Base-by-base conservation (phyloP, 2,888 invertebrate species). In the Eupeodes latifasciatus region DNA sequence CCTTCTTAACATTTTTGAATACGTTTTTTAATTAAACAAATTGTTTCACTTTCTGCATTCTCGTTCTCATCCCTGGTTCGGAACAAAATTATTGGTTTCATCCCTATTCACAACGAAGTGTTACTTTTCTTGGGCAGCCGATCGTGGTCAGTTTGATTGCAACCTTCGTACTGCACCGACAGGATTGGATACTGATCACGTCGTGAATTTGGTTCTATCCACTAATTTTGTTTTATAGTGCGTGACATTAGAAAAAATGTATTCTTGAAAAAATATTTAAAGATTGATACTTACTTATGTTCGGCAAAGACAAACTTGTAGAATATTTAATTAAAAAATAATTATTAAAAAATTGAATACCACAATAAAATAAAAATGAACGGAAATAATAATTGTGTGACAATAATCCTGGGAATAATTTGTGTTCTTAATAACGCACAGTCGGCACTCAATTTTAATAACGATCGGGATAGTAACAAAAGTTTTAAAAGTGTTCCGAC, bases 401-500 rank as follows among this genome's bases (percentile, higher is more conserved):
- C 57, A 9, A 51, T 72, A 10, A 7, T 84, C 34, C 51, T 84
- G 5, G 80, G 40, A 47, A 34, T 80, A 11, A 40, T 64, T 11
- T 67, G 6, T 53, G 11, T 69, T 51, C 51, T 85, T 14, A 72
- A 49, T 76, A 72, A 55, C 14, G 66, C 12, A 9, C 55, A 64
- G 34, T 64, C 85, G 44, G 91, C 91, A 53, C 86, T 92, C 19
- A 91, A 92, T 85, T 91, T 92, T 78, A 91, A 90, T 82, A 91
- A 91, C 40, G 91, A 92, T 91, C 89, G 91, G 36, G 91, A 91
- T 69, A 91, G 90, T 62, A 91, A 84, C 91, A 94, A 93, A 93
- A 94, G 94, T 62, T 96, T 96, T 91, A 95, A 94, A 92, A 96
- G 96, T 93, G 94, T 96, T 0, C 96, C 97, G 0, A 96, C 96